Base-by-base conservation (phyloP, 2,113 vertebrate genomes). In the Amphiprion percula region DNA sequence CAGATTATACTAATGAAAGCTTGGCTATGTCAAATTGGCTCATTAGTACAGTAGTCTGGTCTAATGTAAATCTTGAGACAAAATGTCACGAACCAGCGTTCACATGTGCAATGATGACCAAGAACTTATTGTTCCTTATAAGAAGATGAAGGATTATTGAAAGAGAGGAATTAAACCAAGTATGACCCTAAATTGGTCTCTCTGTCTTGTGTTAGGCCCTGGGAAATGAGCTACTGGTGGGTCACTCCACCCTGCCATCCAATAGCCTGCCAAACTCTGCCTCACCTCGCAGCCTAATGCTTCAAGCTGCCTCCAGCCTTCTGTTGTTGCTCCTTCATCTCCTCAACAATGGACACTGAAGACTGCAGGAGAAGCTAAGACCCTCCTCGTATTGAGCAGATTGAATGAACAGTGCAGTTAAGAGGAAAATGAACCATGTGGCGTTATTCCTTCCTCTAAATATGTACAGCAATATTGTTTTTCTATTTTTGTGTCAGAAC, bases 221-320 rank as follows among this genome's bases (percentile, higher is more conserved):
- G 19, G 91, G 80, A 65, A 94, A 93, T 71, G 92, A 93, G 62
- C 87, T 87, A 49, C 90, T 93, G 11, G 90, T 93, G 86, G 91
- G 82, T 6, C 90, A 86, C 24, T 78, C 90, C 49, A 94, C 89
- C 10, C 69, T 92, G 30, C 77, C 93, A 23, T 93, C 94, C 59
- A 88, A 87, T 69, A 91, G 89, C 15, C 85, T 92, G 50, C 84
- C 81, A 54, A 94, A 87, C 55, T 77, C 88, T 21, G 86, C 93
- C 10, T 77, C 89, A 19, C 63, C 55, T 79, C 74, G 55, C 46
- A 58, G 72, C 54, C 30, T 49, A 30, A 68, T 58, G 73, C 78
- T 85, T 53, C 83, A 87, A 62, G 71, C 79, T 70, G 79, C 87
- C 74, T 58, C 80, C 62, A 78, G 72, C 72, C 71, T 93, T 19